Percentiles rank a stretch among this genome's conserved stretches.
Conservation (phyloP, 2,797 vertebrate genomes). For the Octomys mimax region DNA sequence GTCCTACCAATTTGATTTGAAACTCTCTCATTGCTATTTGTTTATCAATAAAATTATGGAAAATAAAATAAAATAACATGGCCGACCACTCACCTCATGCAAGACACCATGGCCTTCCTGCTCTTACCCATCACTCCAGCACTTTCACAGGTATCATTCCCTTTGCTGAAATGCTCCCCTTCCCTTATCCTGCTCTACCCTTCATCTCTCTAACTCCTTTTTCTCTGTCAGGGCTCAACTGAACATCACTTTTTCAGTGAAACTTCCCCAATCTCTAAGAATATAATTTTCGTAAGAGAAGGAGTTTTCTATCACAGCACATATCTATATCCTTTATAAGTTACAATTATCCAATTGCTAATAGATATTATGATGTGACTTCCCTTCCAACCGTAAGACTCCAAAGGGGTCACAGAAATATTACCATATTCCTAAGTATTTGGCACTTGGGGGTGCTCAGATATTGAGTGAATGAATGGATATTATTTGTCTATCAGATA, state of each 20-base stretch:
- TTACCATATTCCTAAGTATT: background rate
- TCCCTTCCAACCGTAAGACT: background rate
- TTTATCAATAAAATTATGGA: too few relatives aligned
- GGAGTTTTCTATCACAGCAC: background rate
- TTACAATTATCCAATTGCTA: constrained; percentile 22
- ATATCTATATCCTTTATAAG: background rate
- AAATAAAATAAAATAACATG: background rate
- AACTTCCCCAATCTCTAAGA: background rate
- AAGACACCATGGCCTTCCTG: background rate
- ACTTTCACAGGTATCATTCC: background rate
- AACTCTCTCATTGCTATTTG: too few relatives aligned
- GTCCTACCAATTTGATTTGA: too few relatives aligned
- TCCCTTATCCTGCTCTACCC: background rate
- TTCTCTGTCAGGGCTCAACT: background rate
- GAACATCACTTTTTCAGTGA: background rate
- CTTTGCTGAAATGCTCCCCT: background rate
- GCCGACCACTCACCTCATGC: background rate
- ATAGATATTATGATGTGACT: background rate
- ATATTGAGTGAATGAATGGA: background rate
- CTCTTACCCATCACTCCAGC: background rate
- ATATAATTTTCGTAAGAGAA: constrained; percentile 9
- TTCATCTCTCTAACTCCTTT: background rate
- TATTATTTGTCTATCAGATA: background rate
- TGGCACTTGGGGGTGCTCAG: background rate
- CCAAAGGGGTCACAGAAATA: background rate